These are phyloP conservation scores for Halocynthia aurantium DNA, from an alignment of 23 tunicate species.

Conservation along the genomic window DNA sequence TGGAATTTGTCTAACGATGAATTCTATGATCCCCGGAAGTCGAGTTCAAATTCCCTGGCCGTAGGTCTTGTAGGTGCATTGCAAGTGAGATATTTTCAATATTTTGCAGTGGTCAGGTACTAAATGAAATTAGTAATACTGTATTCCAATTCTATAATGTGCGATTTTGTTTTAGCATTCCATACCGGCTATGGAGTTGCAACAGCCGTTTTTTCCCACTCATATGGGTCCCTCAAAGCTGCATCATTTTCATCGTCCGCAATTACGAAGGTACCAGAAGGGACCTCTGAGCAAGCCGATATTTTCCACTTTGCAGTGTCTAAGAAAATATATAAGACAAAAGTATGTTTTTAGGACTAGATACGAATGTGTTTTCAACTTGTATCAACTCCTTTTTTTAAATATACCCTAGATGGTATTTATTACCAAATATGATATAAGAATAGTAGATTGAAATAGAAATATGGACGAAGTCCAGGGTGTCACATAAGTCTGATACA, in stretches of 20 bases:
- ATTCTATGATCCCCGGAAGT: conserved; percentile 89
- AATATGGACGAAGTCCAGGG: no score
- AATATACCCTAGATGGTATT: no score
- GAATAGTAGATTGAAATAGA: no score
- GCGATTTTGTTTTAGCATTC: conserved; percentile 62
- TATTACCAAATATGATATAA: no score
- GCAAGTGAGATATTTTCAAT: conserved; percentile 29
- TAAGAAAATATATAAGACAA: conserved; percentile 67
- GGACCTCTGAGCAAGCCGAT: conserved; percentile 72
- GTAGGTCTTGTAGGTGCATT: conserved; percentile 60
- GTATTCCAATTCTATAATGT: background rate
- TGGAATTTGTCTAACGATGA: conserved; percentile 97
- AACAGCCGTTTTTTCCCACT: conserved; percentile 90
- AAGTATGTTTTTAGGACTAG: conserved; percentile 33
- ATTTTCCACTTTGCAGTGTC: conserved; percentile 59
- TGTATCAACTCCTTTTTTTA: no score
- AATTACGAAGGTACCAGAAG: conserved; percentile 60
- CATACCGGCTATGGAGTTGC: conserved; percentile 91
- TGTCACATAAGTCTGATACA: no score
- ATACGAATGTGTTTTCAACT: no score
- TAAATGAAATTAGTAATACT: background rate
- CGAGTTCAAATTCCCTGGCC: conserved; percentile 40
- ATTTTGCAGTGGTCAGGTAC: background rate
- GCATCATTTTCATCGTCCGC: conserved; percentile 85
- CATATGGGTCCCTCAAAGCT: conserved; percentile 50